Evolutionary conservation across 2,113 vertebrate genomes (phyloP), one percentile per base, ranked within the genome.

Genomic region (Cranoglanis bouderius): DNA sequence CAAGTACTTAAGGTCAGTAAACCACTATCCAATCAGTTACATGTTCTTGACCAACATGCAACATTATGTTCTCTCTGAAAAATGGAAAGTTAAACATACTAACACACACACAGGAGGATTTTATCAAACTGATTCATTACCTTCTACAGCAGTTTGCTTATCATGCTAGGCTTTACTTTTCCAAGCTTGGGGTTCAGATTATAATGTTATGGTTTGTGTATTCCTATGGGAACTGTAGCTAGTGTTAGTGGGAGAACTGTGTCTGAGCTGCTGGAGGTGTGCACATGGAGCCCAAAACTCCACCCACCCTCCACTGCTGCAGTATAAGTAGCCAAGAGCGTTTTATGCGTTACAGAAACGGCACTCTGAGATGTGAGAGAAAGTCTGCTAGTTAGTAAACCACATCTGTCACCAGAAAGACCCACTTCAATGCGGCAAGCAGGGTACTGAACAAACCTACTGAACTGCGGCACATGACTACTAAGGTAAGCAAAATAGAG

Each of bases 171-270:
- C 87, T 91, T 92, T 91, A 87, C 89, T 86, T 90, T 74, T 72
- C 46, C 89, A 77, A 83, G 63, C 83, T 35, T 86, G 84, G 85
- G 90, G 85, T 88, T 57, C 87, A 81, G 32, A 92, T 88, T 85
- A 90, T 87, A 85, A 49, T 95, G 90, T 94, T 94, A 89, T 93
- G 88, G 90, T 90, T 93, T 89, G 18, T 74, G 87, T 88, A 93
- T 95, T 93, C 93, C 95, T 94, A 94, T 94, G 93, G 94, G 91
- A 95, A 95, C 94, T 77, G 81, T 16, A 84, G 78, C 67, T 85
- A 67, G 89, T 89, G 84, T 87, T 51, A 91, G 93, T 89, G 89
- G 94, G 94, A 93, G 94, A 93, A 90, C 89, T 91, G 86, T 92
- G 89, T 82, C 86, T 13, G 61, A 86, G 86, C 90, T 83, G 65